Evolutionary conservation across 2,113 vertebrate genomes (phyloP).

Genomic region (Carassius carassius): DNA sequence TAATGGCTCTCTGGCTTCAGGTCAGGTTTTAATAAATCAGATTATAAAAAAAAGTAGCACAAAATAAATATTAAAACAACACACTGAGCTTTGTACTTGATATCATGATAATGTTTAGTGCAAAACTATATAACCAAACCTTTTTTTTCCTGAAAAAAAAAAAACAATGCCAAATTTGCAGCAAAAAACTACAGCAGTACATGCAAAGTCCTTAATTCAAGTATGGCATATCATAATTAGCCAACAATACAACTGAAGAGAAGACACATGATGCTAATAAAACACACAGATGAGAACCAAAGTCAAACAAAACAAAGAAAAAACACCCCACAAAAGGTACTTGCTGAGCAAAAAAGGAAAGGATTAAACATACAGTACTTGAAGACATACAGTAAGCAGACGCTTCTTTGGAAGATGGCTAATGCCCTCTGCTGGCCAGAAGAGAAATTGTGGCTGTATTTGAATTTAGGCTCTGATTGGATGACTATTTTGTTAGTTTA

Average conservation of each 20-base stretch:
- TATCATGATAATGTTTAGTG: background rate
- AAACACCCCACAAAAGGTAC: background rate
- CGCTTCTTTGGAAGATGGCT: background rate
- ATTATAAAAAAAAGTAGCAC: background rate
- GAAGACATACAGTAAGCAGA: background rate
- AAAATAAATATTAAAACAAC: background rate
- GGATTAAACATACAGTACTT: background rate
- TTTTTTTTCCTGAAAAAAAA: background rate
- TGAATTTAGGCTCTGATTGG: background rate
- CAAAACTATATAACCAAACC: background rate
- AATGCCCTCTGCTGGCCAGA: constrained; percentile 34
- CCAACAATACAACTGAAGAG: background rate
- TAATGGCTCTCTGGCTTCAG: background rate
- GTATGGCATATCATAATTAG: background rate
- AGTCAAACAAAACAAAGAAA: background rate
- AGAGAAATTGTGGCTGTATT: background rate
- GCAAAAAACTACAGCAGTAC: background rate
- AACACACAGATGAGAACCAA: background rate
- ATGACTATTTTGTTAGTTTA: background rate
- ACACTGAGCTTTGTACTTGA: background rate
- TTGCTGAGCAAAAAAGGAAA: background rate
- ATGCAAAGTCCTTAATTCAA: background rate
- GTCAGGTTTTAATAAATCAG: background rate
- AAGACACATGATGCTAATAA: background rate
- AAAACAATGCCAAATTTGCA: too few relatives aligned